Base-by-base conservation (phyloP, 2,113 vertebrate species). In the Elaphurus davidianus region DNA sequence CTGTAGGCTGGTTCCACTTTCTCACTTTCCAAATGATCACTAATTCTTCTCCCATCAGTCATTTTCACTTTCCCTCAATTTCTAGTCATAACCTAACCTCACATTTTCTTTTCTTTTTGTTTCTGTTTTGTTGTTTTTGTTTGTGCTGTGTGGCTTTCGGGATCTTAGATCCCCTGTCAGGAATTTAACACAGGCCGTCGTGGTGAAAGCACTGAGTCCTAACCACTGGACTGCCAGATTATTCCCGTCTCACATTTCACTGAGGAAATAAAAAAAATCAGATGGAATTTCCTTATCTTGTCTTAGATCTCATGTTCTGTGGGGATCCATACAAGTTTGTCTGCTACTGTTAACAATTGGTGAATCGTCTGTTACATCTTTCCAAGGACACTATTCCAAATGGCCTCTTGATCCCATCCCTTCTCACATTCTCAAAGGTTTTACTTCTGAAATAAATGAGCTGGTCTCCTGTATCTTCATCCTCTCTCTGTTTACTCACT, bases 371-470 rank as follows among this genome's bases (percentile, higher is more conserved):
- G 50, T 57, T 71, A 84, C 64, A 57, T 4, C 59, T 94, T 78
- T 71, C 59, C 59, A 97, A 74, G 78, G 36, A 60, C n/a, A 21
- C 19, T 81, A 19, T 55, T 91, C 47, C 14, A 25, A 10, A 90
- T 81, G 64, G 33, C 79, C 59, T 45, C 47, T 95, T 47, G 50
- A 78, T 30, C 43, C 40, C 13, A 14, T 54, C 25, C 7, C 43
- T n/a, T 92, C 17, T 92, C 17, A 23, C 12, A 6, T 89, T 55
- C 45, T 86, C 30, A 78, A 57, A n/a, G 25, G 85, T 81, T 88
- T 92, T 90, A 10, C 36, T 81, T 45, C 59, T 92, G 89, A 85
- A 96, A 54, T 59, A 89, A 85, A 59, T 30, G 8, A 47, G 28
- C 47, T 52, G 36, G 40, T 78, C 28, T 74, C 64, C 15, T 85